A percentile compares a stretch with the other conserved stretches of the same genome.
Evolutionary conservation across 1,140 invertebrate species (phyloP).

Genomic region (Centruroides vittatus): DNA sequence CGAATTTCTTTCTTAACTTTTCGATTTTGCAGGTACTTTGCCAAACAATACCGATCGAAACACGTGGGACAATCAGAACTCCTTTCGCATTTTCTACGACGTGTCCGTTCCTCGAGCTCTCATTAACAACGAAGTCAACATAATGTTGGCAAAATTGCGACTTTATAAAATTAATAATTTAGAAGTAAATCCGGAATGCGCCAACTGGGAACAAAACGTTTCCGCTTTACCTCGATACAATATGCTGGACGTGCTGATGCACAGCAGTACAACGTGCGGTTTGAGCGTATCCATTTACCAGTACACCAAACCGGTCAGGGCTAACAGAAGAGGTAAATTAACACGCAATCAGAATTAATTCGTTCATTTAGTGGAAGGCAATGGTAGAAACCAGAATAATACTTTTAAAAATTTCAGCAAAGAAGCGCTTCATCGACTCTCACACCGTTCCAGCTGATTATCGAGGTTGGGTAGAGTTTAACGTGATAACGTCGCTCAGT

Average conservation of each 20-base stretch:
- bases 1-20: neutral
- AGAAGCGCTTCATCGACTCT: conserved; percentile 15
- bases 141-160: conserved; percentile 10
- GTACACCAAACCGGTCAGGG: conserved; percentile 8
- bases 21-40: neutral
- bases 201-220: neutral
- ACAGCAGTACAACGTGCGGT: conserved; percentile 3
- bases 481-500: conserved; percentile 9
- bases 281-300: conserved; percentile 12
- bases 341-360: neutral
- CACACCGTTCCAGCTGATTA: conserved; percentile 6
- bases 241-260: neutral
- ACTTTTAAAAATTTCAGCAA: conserved; percentile 7
- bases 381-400: too few species aligned
- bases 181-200: neutral
- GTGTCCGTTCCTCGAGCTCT: conserved; percentile 1
- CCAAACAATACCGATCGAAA: conserved; percentile 14
- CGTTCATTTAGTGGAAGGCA: too few species aligned
- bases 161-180: conserved; percentile 8
- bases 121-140: neutral
- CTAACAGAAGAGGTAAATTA: conserved; percentile 8
- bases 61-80: conserved; percentile 3
- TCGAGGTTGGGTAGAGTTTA: conserved; percentile 17
- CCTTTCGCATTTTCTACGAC: conserved; percentile 12
- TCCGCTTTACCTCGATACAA: neutral